Evolutionary conservation across 30 jellyfish, hydroid and myxozoan species (phyloP), one percentile per base, ranked within the genome.

Genomic region (Calvadosia cruxmelitensis): DNA sequence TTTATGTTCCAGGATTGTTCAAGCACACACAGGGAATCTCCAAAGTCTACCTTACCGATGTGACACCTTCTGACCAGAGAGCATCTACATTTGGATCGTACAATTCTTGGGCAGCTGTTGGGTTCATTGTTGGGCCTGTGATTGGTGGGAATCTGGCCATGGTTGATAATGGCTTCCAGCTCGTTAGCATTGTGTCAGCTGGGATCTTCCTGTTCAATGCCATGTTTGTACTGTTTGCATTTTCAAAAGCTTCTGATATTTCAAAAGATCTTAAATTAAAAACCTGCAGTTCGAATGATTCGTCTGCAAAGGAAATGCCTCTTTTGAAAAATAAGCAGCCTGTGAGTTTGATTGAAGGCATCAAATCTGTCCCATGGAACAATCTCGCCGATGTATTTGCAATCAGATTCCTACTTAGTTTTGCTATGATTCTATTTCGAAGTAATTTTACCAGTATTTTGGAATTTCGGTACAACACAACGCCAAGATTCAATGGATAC

Each of bases 71-170:
- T 13, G 61, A 74, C 0, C 78, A 76, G 53, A 80, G 94, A 25
- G 73, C 98, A 33, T 82, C 90, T 29, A 91, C 79, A 24, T 75
- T 82, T 50, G 98, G 98, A 13, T 73, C 83, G 33, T 63, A 70
- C 68, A 89, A 89, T 66, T 70, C 98, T 1, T 27, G 76, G 24
- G 70, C 95, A 70, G 82, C 93, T 61, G 64, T 84, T 0, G 98
- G 98, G 23, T 89, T 89, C 70, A 82, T 89, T 53, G 50, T 81
- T 49, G 98, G 98, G 1, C 98, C 98, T 1, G 64, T 92, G 48
- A 65, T 89, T 29, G 98, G 95, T 3, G 98, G 98, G 23, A 77
- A 75, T 30, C 49, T 89, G 34, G 88, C 84, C 16, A 63, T 69
- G 71, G 69, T 86, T 1, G 75, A 70, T 42, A 64, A 70, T 71